A percentile compares a stretch with the other conserved stretches of the same genome.
Conservation (phyloP, 2,797 vertebrate genomes). For the Glyptemys insculpta region DNA sequence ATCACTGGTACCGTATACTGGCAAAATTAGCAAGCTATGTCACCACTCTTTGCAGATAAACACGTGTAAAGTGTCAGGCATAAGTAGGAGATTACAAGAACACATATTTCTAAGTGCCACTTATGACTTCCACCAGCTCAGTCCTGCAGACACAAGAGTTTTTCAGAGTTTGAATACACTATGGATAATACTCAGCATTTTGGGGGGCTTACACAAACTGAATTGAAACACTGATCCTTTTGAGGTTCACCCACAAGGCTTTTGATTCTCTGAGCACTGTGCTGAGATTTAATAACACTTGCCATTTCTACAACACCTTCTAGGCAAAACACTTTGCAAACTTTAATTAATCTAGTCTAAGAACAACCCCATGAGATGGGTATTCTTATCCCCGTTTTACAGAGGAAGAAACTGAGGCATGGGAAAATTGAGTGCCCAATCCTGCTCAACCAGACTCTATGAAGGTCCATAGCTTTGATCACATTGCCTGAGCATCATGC, state of each 20-base stretch:
- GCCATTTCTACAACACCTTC: neutral
- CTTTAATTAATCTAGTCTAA: neutral
- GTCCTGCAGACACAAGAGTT: neutral
- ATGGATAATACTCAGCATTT: neutral
- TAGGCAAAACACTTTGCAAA: neutral
- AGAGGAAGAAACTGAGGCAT: neutral
- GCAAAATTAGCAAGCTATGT: conserved; percentile 74
- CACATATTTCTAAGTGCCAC: conserved; percentile 72
- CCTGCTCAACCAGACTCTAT: neutral
- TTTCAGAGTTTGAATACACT: neutral
- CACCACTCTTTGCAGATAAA: conserved; percentile 75
- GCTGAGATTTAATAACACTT: neutral
- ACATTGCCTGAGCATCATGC: neutral
- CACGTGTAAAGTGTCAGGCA: conserved; percentile 70
- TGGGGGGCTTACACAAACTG: neutral
- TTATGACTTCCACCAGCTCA: conserved; percentile 18
- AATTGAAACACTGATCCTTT: neutral
- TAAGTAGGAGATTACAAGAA: conserved; percentile 77
- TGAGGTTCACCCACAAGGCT: neutral
- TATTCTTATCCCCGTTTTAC: neutral
- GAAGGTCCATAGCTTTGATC: too few relatives aligned
- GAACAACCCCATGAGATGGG: neutral
- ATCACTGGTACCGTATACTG: conserved; percentile 54
- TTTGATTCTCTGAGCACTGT: neutral
- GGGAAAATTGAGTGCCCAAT: neutral